Evolutionary conservation across 2,797 vertebrate genomes (phyloP), one percentile per base, ranked within the genome.

Genomic region (Parauchenoglanis punctatus): DNA sequence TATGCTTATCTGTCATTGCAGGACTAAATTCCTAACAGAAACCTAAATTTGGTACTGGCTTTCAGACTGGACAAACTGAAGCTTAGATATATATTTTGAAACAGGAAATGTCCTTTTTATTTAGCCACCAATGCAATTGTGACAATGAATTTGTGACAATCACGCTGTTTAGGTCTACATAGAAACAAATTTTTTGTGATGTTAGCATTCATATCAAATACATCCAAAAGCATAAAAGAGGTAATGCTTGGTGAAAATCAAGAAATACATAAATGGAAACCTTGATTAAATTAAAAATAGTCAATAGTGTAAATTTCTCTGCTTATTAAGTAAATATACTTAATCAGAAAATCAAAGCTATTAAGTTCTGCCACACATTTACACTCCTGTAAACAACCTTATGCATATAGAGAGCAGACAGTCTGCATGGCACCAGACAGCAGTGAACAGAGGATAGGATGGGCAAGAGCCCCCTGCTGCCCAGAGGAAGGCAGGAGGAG

Each of bases 401-500:
- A 87, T 72, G 35, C 73, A 84, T 31, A 68, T 28, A 68, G 54
- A 78, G 58, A 63, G 17, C n/a, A 68, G 15, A 67, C 46, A 67
- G 59, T 68, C 46, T 35, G 28, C 63, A 31, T 83, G 80, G 56
- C 88, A 85, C 81, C 59, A 93, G 94, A 95, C 94, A 96, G 95
- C 94, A 96, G 94, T 94, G 95, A 93, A 87, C 85, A 86, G 94
- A 92, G 91, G 93, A 95, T 93, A 93, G 95, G 93, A 95, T 95
- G 94, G 95, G 94, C 94, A 93, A 95, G 95, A 95, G 94, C 95
- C 95, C 94, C 95, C 95, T 95, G 95, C 95, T 95, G 95, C 93
- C 94, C 93, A 93, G 92, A 95, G 95, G 93, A 92, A 88, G 94
- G 94, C 93, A 94, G 94, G 91, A 93, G 94, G 93, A 94, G 93